phyloP scores from a whole-genome alignment of 2,113 vertebrate species.

The Vulpes vulpes region DNA sequence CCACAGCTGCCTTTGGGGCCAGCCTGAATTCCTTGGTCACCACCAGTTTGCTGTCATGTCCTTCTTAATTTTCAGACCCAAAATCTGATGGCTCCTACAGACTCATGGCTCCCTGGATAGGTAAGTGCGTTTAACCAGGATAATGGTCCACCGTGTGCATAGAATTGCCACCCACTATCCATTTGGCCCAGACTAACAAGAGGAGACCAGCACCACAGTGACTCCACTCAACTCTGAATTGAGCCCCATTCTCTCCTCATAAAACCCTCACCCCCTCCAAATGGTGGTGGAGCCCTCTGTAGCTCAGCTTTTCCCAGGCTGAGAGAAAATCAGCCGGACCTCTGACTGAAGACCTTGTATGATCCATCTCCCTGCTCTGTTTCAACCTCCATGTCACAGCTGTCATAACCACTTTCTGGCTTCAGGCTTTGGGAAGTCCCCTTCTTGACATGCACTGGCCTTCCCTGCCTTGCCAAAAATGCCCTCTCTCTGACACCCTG shows the following conservation, averaged over 20 bases:
- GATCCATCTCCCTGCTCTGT: not conserved
- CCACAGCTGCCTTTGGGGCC: not conserved
- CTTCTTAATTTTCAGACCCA: constrained; percentile 85
- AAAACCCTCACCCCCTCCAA: not conserved
- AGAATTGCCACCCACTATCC: not conserved
- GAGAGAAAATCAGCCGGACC: not conserved
- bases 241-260: not conserved
- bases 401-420: not conserved
- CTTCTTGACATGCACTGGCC: not conserved
- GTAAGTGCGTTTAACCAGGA: constrained; percentile 81
- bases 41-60: not conserved
- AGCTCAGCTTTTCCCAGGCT: not conserved
- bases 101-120: constrained; percentile 89
- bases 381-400: not conserved
- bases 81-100: constrained; percentile 83
- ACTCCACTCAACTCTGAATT: not conserved
- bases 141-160: rapidly evolving
- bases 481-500: not conserved
- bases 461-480: not conserved
- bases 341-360: not conserved
- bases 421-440: not conserved
- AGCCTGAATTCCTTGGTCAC: not conserved
- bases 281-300: rapidly evolving
- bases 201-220: not conserved
- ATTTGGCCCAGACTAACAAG: not conserved